Evolutionary conservation across 2,888 invertebrate genomes (phyloP).

Genomic region (Phania funesta): DNA sequence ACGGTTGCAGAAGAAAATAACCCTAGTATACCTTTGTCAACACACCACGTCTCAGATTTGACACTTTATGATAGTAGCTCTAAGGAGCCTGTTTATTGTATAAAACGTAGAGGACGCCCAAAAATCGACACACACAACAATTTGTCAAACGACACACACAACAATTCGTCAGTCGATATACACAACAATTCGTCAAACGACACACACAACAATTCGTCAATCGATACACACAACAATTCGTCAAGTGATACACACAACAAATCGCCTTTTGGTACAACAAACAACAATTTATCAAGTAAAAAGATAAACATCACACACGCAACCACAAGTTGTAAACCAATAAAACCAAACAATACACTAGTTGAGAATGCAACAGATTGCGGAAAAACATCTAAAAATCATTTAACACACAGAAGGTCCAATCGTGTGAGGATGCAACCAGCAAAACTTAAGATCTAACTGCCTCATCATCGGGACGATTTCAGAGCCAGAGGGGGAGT

Average conservation of each 20-base stretch:
- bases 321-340: too few species aligned
- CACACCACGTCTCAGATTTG: not conserved
- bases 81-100: not conserved
- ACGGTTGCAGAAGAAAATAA: not conserved
- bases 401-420: not conserved
- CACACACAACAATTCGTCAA: not conserved
- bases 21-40: not conserved
- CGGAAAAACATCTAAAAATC: not conserved
- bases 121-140: too few species aligned
- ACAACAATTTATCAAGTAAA: not conserved
- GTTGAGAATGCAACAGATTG: not conserved
- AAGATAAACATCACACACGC: not conserved
- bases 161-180: not conserved
- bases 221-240: too few species aligned
- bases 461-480: slow-evolving; percentile 15
- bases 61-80: not conserved
- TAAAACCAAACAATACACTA: too few species aligned
- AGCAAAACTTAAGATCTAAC: not conserved
- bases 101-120: not conserved
- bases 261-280: not conserved
- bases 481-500: slow-evolving; percentile 1
- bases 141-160: not conserved
- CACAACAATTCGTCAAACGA: not conserved
- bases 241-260: not conserved
- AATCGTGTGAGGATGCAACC: not conserved